A percentile compares a stretch with the other conserved stretches of the same genome.
These are phyloP conservation scores for Alviniconcha marisindica DNA, from an alignment of 1,140 invertebrate species.

Conservation along the genomic window DNA sequence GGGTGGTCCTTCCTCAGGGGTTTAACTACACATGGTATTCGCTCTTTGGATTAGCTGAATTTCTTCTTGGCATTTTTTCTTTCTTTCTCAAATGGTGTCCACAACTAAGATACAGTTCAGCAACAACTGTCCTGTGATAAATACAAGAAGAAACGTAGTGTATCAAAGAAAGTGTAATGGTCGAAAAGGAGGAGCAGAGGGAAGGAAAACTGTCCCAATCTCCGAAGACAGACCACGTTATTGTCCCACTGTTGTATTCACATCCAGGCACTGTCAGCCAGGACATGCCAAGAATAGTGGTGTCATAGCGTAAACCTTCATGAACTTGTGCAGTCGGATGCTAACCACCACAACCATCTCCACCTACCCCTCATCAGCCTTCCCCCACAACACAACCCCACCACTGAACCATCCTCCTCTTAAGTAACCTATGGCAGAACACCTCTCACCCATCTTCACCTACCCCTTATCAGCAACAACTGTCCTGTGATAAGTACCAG, in stretches of 20 bases:
- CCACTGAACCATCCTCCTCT: neutral
- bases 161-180: neutral
- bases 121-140: too few relatives aligned
- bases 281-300: conserved; percentile 1
- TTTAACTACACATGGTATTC: too few relatives aligned
- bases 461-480: too few relatives aligned
- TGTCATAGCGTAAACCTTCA: neutral
- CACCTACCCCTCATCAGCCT: neutral
- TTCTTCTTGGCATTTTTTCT: too few relatives aligned
- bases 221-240: conserved; percentile 4
- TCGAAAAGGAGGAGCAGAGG: neutral
- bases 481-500: neutral
- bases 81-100: too few relatives aligned
- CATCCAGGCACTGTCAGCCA: neutral
- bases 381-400: neutral
- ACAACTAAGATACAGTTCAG: too few relatives aligned
- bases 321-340: neutral
- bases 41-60: too few relatives aligned
- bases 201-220: neutral
- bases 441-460: too few relatives aligned
- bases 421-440: neutral
- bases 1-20: too few relatives aligned
- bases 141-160: too few relatives aligned
- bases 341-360: neutral
- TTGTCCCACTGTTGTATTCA: conserved; percentile 9